These are phyloP conservation scores for Dione juno DNA, from an alignment of 2,888 invertebrate genomes.

Conservation along the genomic window DNA sequence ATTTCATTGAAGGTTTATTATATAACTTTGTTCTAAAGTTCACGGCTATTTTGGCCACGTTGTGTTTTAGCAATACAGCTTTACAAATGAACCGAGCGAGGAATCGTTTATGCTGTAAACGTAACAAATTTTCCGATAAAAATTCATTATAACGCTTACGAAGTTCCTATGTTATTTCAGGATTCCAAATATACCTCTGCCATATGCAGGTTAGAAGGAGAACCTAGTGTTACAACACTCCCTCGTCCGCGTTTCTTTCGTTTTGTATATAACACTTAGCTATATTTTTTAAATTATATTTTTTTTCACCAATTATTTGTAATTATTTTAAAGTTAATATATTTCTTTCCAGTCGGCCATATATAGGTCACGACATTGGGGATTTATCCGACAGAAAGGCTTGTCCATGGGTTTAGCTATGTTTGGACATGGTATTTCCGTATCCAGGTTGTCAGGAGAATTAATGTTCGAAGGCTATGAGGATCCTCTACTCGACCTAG, in stretches of 20 bases:
- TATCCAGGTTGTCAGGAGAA: constrained; percentile 86
- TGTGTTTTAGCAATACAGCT: not conserved
- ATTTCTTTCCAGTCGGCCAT: constrained; percentile 82
- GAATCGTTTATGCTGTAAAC: too few species aligned
- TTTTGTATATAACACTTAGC: too few species aligned
- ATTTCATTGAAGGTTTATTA: not conserved
- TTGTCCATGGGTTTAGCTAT: constrained; percentile 84
- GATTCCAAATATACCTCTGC: too few species aligned
- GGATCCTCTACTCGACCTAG: constrained; percentile 88
- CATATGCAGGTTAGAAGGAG: too few species aligned
- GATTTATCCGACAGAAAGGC: constrained; percentile 80
- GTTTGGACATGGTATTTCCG: constrained; percentile 81
- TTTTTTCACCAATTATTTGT: too few species aligned
- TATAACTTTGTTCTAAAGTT: not conserved
- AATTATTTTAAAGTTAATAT: constrained; percentile 34
- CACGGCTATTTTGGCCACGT: not conserved
- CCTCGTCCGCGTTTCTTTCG: too few species aligned
- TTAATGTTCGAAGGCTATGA: constrained; percentile 91
- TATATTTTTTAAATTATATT: too few species aligned
- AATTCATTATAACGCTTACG: too few species aligned
- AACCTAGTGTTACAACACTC: too few species aligned
- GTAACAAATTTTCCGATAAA: too few species aligned
- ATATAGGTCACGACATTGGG: constrained; percentile 84
- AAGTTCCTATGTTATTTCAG: too few species aligned
- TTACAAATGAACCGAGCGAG: too few species aligned